These are phyloP conservation scores for Heliopora coerulea DNA, from an alignment of 92 coral and sea anemone genomes.

Conservation along the genomic window DNA sequence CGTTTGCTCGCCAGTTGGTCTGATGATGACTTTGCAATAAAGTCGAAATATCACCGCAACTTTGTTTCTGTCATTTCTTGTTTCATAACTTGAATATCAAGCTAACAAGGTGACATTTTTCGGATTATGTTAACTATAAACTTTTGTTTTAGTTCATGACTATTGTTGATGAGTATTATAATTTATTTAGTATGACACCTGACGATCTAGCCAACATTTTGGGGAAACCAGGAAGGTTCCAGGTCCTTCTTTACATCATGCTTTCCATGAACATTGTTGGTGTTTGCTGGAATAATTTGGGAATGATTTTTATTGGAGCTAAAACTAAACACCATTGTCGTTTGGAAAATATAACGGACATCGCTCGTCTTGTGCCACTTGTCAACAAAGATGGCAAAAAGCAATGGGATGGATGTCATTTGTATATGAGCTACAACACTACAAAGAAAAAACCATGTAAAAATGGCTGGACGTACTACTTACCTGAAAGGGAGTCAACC, in stretches of 20 bases:
- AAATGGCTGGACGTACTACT: slow-evolving; percentile 29
- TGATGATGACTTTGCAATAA: too few species aligned
- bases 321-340: slow-evolving; percentile 31
- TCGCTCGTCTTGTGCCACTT: slow-evolving; percentile 9
- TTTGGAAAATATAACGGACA: not conserved
- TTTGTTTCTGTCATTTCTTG: too few species aligned
- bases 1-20: too few species aligned
- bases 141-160: too few species aligned
- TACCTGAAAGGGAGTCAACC: not conserved
- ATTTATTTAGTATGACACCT: slow-evolving; percentile 1
- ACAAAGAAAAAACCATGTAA: slow-evolving; percentile 6
- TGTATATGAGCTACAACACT: slow-evolving; percentile 4
- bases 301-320: slow-evolving; percentile 27
- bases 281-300: slow-evolving; percentile 22
- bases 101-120: too few species aligned
- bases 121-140: too few species aligned
- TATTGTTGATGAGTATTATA: too few species aligned
- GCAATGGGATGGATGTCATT: slow-evolving; percentile 26
- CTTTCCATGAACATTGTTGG: not conserved
- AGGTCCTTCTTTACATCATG: slow-evolving; percentile 34
- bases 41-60: too few species aligned
- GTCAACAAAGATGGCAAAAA: slow-evolving; percentile 16
- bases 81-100: too few species aligned
- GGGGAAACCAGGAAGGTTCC: slow-evolving; percentile 34
- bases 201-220: slow-evolving; percentile 21